phyloP scores from a whole-genome alignment of 2,797 vertebrate species.

The Megalops cyprinoides region DNA sequence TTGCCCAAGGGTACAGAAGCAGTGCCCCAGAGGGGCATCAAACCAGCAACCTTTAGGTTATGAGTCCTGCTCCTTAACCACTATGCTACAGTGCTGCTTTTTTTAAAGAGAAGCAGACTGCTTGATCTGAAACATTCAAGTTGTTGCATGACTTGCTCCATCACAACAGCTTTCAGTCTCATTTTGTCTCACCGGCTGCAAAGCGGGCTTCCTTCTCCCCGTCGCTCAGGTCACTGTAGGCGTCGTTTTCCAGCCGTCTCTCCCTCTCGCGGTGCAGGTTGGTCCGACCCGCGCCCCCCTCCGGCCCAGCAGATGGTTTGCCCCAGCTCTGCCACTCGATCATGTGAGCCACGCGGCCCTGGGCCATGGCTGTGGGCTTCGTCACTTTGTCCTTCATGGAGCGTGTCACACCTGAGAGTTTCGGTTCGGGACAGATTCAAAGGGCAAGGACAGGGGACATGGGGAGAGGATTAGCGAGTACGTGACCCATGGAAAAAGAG shows the following conservation, averaged over 20 bases:
- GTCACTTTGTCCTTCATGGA: conserved; percentile 98
- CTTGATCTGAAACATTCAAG: neutral
- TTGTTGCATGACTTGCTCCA: too few relatives aligned
- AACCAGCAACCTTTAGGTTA: too few relatives aligned
- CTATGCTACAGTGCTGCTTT: too few relatives aligned
- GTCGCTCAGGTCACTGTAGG: conserved; percentile 94
- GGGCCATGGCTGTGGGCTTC: conserved; percentile 96
- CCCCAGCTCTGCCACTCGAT: conserved; percentile 99
- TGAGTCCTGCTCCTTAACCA: too few relatives aligned
- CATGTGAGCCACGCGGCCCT: conserved; percentile 95
- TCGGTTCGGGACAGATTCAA: neutral
- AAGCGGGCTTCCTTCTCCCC: conserved; percentile 97
- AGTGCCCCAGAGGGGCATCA: too few relatives aligned
- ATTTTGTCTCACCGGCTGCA: conserved; percentile 81
- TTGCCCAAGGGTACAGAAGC: too few relatives aligned
- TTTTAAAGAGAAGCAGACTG: neutral
- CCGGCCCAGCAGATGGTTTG: conserved; percentile 80
- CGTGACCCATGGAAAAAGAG: neutral
- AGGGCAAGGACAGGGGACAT: neutral
- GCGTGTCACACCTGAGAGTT: conserved; percentile 82
- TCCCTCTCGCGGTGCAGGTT: conserved; percentile 77
- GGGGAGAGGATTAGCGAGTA: conserved; percentile 6
- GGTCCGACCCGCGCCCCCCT: conserved; percentile 72
- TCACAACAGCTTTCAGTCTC: neutral
- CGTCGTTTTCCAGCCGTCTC: conserved; percentile 79